A percentile compares a stretch with the other conserved stretches of the same genome.
These are phyloP conservation scores for Lucifuga dentata DNA, from an alignment of 2,113 vertebrate genomes.

Conservation along the genomic window DNA sequence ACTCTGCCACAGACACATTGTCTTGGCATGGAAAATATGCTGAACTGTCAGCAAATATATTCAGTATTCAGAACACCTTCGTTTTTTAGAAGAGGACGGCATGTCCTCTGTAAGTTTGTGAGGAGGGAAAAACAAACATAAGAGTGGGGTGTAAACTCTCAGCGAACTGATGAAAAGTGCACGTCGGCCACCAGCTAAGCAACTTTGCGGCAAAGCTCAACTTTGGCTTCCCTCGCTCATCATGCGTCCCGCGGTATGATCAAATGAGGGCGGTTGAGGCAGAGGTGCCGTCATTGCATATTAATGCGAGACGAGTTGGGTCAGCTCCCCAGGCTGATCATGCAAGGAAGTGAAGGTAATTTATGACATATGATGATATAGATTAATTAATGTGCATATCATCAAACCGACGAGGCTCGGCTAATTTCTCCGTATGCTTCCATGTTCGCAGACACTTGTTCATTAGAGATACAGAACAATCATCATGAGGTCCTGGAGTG, in stretches of 20 bases:
- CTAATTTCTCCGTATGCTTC: slow-evolving; percentile 53
- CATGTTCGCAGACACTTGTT: slow-evolving; percentile 40
- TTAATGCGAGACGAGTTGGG: slow-evolving; percentile 58
- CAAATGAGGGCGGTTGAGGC: slow-evolving; percentile 31
- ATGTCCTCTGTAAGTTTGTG: slow-evolving; percentile 69
- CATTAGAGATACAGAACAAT: slow-evolving; percentile 56
- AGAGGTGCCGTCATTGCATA: slow-evolving; percentile 41
- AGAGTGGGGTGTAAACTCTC: slow-evolving; percentile 57
- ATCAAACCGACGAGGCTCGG: slow-evolving; percentile 47
- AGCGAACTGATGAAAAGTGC: slow-evolving; percentile 61
- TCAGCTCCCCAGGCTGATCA: slow-evolving; percentile 58
- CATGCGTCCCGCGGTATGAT: slow-evolving; percentile 9
- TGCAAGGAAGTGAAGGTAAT: slow-evolving; percentile 61
- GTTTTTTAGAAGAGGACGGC: slow-evolving; percentile 60
- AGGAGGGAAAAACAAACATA: slow-evolving; percentile 61
- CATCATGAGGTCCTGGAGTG: slow-evolving; percentile 27
- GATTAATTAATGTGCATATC: slow-evolving; percentile 71
- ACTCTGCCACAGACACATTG: slow-evolving; percentile 61
- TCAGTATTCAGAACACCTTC: slow-evolving; percentile 69
- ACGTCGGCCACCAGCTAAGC: slow-evolving; percentile 40
- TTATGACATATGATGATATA: slow-evolving; percentile 47
- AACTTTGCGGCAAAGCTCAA: slow-evolving; percentile 53
- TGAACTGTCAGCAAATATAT: slow-evolving; percentile 65
- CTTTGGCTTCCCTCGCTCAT: slow-evolving; percentile 37
- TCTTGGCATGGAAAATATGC: slow-evolving; percentile 62